phyloP scores from a whole-genome alignment of 1,140 invertebrate species.

The Cydia amplana region DNA sequence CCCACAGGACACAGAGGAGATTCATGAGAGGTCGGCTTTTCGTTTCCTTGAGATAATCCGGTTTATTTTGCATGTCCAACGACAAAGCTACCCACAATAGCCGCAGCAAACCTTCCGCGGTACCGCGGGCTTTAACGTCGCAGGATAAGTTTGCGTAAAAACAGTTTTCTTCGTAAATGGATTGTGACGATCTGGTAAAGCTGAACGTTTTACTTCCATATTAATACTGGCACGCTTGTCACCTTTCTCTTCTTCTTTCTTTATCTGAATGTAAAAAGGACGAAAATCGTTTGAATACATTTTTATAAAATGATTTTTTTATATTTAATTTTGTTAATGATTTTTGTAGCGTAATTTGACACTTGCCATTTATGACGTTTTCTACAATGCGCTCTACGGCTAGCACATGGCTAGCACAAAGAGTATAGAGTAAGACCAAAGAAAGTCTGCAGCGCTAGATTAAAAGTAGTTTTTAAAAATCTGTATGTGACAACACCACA shows the following conservation, averaged over 20 bases:
- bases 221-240: conserved; percentile 67
- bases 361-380: conserved; percentile 2
- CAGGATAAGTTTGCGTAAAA: conserved; percentile 68
- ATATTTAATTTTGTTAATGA: neutral
- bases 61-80: conserved; percentile 46
- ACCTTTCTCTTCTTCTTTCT: conserved; percentile 71
- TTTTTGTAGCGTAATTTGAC: neutral
- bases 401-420: neutral
- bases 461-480: no score
- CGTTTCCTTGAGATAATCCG: conserved; percentile 40
- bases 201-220: conserved; percentile 66
- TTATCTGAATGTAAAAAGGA: conserved; percentile 63
- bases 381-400: neutral
- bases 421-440: no score
- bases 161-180: conserved; percentile 67
- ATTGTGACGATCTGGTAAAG: conserved; percentile 52
- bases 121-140: conserved; percentile 62
- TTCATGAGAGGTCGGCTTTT: conserved; percentile 49
- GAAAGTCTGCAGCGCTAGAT: no score
- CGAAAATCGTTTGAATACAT: conserved; percentile 70
- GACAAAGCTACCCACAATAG: conserved; percentile 52
- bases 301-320: conserved; percentile 42
- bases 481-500: no score
- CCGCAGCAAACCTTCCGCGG: conserved; percentile 65
- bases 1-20: conserved; percentile 55